Evolutionary conservation across 2,888 invertebrate species (phyloP).

Genomic region (Syrista parreyssii): DNA sequence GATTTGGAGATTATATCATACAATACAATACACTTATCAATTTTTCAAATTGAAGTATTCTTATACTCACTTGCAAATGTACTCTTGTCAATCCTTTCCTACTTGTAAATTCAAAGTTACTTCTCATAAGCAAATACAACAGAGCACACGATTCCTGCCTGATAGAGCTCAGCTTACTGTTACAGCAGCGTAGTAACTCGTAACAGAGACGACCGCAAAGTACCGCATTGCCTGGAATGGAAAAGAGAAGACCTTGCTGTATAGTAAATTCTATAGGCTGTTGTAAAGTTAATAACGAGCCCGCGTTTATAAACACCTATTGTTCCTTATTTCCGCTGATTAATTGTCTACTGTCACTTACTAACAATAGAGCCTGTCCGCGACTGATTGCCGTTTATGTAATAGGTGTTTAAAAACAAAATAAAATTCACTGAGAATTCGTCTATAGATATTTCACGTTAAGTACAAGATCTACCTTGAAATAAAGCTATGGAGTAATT

Average conservation of each 20-base stretch:
- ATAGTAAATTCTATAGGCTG: background rate
- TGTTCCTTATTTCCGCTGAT: background rate
- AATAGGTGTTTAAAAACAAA: background rate
- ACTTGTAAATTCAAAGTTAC: slow-evolving; percentile 91
- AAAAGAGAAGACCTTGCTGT: background rate
- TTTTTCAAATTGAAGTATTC: background rate
- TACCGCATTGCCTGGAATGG: slow-evolving; percentile 75
- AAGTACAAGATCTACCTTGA: slow-evolving; percentile 71
- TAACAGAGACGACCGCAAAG: slow-evolving; percentile 85
- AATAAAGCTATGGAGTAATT: slow-evolving; percentile 87
- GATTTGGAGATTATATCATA: background rate
- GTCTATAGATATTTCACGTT: background rate
- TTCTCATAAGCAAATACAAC: slow-evolving; percentile 91
- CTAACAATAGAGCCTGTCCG: background rate
- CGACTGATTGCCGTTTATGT: background rate
- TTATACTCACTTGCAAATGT: slow-evolving; percentile 78
- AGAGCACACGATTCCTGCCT: slow-evolving; percentile 93
- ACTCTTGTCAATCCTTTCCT: slow-evolving; percentile 88
- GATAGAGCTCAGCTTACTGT: slow-evolving; percentile 84
- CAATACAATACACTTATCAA: background rate
- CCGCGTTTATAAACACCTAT: background rate
- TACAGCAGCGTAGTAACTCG: slow-evolving; percentile 85
- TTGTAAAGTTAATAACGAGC: background rate
- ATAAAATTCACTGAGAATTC: background rate
- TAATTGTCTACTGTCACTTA: background rate